These are phyloP conservation scores for Bacillus rossius DNA, from an alignment of 1,140 invertebrate species.

Conservation along the genomic window DNA sequence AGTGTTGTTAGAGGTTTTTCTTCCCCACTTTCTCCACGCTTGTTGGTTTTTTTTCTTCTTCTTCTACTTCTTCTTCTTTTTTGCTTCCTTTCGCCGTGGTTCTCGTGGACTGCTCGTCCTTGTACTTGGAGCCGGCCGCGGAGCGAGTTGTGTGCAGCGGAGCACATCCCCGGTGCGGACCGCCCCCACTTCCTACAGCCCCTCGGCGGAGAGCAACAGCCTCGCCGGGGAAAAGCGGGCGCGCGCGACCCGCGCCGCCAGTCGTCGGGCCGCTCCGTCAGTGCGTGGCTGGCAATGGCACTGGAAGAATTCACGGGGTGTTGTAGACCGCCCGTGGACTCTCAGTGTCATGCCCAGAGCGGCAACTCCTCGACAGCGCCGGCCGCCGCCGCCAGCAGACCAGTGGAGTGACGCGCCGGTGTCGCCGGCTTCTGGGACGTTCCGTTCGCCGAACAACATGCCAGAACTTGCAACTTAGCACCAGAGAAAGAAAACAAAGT, in stretches of 20 bases:
- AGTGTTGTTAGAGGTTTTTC: no score
- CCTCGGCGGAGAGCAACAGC: background rate
- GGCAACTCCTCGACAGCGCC: background rate
- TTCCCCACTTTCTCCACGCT: no score
- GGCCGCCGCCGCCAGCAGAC: no score
- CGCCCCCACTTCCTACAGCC: constrained; percentile 1
- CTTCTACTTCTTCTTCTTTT: no score
- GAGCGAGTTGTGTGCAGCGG: constrained; percentile 20
- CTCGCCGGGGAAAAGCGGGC: background rate
- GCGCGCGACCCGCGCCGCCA: background rate
- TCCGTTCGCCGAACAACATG: no score
- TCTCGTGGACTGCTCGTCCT: no score
- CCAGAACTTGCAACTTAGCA: no score
- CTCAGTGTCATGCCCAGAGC: constrained; percentile 31
- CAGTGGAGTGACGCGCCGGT: background rate
- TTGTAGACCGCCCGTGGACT: constrained; percentile 27
- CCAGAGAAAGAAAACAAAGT: no score
- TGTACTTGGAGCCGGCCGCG: background rate
- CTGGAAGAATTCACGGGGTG: constrained; percentile 39
- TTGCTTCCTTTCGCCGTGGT: no score
- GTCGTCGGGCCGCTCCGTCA: background rate
- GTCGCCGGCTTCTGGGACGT: background rate
- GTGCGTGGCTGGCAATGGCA: constrained; percentile 30
- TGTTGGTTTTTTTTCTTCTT: no score
- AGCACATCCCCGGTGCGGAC: constrained; percentile 26